Percentiles rank a stretch among this genome's conserved stretches.
These are phyloP conservation scores for Zosterops hypoxanthus DNA, from an alignment of 2,113 vertebrate genomes.

Conservation along the genomic window DNA sequence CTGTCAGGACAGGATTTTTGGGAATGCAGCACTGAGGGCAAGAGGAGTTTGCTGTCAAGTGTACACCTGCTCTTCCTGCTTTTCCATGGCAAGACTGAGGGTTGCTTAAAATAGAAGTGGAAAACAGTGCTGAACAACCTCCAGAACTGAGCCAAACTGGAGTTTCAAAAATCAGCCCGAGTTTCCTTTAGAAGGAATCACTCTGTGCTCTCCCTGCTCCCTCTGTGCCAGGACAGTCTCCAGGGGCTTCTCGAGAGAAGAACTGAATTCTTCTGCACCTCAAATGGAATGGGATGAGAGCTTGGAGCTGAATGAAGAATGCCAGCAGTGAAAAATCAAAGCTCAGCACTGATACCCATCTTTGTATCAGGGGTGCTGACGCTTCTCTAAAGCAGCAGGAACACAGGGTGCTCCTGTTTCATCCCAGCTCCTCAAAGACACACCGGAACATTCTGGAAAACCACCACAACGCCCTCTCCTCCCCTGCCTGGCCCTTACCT, in stretches of 20 bases:
- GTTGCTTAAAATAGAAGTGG: accelerated
- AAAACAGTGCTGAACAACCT: neutral
- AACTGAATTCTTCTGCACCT: neutral
- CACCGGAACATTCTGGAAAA: accelerated
- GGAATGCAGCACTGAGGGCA: neutral
- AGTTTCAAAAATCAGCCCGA: neutral
- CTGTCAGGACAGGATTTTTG: neutral
- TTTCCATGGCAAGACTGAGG: neutral
- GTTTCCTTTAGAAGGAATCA: neutral
- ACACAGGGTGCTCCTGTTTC: neutral
- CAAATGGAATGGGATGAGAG: neutral
- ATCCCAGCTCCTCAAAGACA: neutral
- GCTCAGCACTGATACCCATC: neutral
- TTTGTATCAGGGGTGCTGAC: accelerated
- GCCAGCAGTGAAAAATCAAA: neutral
- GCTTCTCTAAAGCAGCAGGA: neutral
- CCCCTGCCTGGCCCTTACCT: constrained; percentile 64
- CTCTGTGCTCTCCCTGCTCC: too few relatives aligned
- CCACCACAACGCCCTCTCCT: neutral
- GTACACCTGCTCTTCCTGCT: neutral
- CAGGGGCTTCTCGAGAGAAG: neutral
- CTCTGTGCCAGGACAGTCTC: too few relatives aligned
- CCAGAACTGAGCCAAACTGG: neutral
- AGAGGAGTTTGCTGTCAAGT: neutral
- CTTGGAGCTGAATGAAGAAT: neutral